Percentiles rank a stretch among this genome's conserved stretches.
phyloP scores from a whole-genome alignment of 2,888 invertebrate genomes.

The Incurvaria masculella region DNA sequence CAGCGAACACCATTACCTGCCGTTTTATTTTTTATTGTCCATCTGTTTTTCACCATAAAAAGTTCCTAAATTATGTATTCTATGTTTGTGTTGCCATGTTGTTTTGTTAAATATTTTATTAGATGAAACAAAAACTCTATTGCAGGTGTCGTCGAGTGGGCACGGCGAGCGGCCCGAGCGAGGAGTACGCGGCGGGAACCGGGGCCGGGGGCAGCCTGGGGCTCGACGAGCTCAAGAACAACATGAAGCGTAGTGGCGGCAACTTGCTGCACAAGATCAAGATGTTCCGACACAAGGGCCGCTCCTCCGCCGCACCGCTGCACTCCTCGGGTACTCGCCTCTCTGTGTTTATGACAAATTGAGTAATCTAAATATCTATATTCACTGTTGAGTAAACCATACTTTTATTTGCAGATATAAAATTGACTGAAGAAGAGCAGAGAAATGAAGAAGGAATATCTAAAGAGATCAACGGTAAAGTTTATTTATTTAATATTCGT shows the following conservation, averaged over 20 bases:
- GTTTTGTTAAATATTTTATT: not conserved
- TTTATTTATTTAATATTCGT: too few relatives aligned
- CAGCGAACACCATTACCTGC: too few relatives aligned
- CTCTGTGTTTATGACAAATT: too few relatives aligned
- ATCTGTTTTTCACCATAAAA: not conserved
- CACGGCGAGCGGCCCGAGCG: too few relatives aligned
- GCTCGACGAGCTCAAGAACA: slow-evolving; percentile 47
- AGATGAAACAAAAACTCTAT: not conserved
- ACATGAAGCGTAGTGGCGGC: slow-evolving; percentile 48
- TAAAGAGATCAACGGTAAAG: slow-evolving; percentile 7
- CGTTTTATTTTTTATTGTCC: not conserved
- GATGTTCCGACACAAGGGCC: slow-evolving; percentile 49
- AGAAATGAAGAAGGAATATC: slow-evolving; percentile 26
- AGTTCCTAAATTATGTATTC: too few relatives aligned
- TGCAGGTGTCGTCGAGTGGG: not conserved
- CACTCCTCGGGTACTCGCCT: not conserved
- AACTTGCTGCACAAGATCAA: slow-evolving; percentile 48
- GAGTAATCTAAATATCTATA: too few relatives aligned
- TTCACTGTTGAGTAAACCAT: not conserved
- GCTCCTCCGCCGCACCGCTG: slow-evolving; percentile 28
- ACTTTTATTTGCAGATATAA: slow-evolving; percentile 25
- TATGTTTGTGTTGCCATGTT: too few relatives aligned
- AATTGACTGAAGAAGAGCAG: slow-evolving; percentile 33
- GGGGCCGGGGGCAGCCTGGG: slow-evolving; percentile 37
- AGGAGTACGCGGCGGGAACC: not conserved